These are phyloP conservation scores for Etheostoma nigrum DNA, from an alignment of 2,797 vertebrate species.

Conservation along the genomic window DNA sequence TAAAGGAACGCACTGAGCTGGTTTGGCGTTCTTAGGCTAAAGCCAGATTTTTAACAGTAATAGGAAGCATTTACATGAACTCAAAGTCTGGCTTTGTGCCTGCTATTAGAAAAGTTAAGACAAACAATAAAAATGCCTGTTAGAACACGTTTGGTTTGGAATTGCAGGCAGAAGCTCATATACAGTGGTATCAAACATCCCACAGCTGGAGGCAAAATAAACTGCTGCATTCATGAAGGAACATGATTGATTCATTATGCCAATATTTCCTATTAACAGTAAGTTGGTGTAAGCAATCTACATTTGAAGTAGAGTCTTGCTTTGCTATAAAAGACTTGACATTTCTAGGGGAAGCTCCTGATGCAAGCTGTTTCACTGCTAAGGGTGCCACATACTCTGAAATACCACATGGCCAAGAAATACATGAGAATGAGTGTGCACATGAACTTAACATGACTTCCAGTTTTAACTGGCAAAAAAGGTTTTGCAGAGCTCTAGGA, in stretches of 20 bases:
- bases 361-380: constrained; percentile 13
- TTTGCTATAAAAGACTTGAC: constrained; percentile 26
- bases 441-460: constrained; percentile 82
- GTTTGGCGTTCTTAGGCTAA: constrained; percentile 72
- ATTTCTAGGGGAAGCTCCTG: constrained; percentile 11
- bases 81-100: constrained; percentile 72
- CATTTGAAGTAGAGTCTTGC: constrained; percentile 49
- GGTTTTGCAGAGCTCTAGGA: constrained; percentile 67
- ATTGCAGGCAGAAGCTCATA: constrained; percentile 63
- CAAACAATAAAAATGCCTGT: constrained; percentile 77
- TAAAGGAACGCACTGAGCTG: constrained; percentile 79
- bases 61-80: constrained; percentile 77
- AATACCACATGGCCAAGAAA: constrained; percentile 23
- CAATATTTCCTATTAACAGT: constrained; percentile 47
- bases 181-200: constrained; percentile 68
- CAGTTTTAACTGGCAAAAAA: constrained; percentile 58
- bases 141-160: constrained; percentile 65
- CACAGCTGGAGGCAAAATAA: constrained; percentile 61
- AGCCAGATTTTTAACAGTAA: constrained; percentile 80
- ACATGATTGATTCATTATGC: constrained; percentile 60
- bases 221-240: constrained; percentile 49
- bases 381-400: constrained; percentile 1
- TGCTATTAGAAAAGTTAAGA: constrained; percentile 75
- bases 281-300: constrained; percentile 48
- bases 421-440: constrained; percentile 47